Percentiles rank a stretch among this genome's conserved stretches.
Evolutionary conservation across 2,797 vertebrate genomes (phyloP).

Genomic region (Propithecus perrieri): DNA sequence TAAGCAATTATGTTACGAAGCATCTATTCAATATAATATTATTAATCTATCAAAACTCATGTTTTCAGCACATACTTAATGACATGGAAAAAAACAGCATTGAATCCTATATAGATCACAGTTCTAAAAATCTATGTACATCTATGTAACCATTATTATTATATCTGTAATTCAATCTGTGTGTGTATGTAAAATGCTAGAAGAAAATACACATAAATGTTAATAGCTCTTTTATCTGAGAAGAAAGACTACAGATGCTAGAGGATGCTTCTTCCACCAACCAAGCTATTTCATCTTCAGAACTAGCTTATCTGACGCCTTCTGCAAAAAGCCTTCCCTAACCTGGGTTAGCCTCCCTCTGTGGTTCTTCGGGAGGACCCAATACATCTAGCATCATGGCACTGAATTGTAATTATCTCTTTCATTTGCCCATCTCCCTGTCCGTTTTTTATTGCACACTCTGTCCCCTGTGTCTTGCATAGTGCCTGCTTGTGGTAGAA

Average conservation of each 20-base stretch:
- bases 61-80: constrained; percentile 21
- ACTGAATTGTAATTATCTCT: not conserved
- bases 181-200: not conserved
- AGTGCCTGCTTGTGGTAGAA: not conserved
- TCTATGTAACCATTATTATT: not conserved
- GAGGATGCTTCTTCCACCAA: not conserved
- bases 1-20: not conserved
- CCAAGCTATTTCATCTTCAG: constrained; percentile 9
- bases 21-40: not conserved
- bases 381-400: not conserved
- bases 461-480: not conserved
- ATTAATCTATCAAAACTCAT: not conserved
- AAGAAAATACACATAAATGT: not conserved
- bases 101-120: not conserved
- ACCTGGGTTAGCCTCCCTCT: not conserved
- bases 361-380: not conserved
- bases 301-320: not conserved
- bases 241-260: not conserved
- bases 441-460: not conserved
- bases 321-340: not conserved
- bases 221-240: not conserved
- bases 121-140: not conserved
- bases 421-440: not conserved
- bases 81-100: not conserved
- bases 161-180: not conserved